Evolutionary conservation across 2,113 vertebrate species (phyloP), one percentile per base, ranked within the genome.

Genomic region (Zonotrichia leucophrys): DNA sequence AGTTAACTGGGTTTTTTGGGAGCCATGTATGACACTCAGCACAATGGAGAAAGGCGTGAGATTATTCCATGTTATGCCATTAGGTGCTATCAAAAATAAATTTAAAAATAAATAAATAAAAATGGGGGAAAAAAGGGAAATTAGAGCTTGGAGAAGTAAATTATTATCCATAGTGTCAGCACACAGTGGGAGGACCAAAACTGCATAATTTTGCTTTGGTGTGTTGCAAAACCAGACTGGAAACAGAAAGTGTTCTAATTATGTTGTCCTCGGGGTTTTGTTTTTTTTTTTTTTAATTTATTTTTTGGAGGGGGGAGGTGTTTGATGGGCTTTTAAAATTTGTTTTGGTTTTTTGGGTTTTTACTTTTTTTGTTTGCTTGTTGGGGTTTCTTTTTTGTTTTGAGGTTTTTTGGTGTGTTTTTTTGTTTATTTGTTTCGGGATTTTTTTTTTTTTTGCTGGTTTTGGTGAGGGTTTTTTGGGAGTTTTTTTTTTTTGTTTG

Each of bases 1-100:
- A 25, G 21, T 9, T 35, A 19, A 10, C 12, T 68, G 21, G 17
- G 17, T 18, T 59, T 84, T 13, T 8, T 33, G 35, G 20, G 23
- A 9, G 28, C 8, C 0, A 0, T 15, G 4, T 39, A 12, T 12
- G 24, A 18, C 20, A 25, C 24, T 9, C 64, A 53, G 28, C 46
- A 53, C 12, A 12, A 27, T 7, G 19, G 10, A 30, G 67, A 60
- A 33, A 23, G 15, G 11, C 12, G 2, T 2, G 9, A 74, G n/a
- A 11, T 50, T 30, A 46, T 6, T 17, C 25, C n/a, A 5, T 23
- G 4, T n/a, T 66, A 13, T 46, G 13, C 9, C 12, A 2, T 9
- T 47, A 31, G 19, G 16, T 35, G 12, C 2, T 63, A 41, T 10
- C 22, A 60, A 22, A 27, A 14, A 5, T 10, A 39, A 35, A 5